Evolutionary conservation across 2,888 invertebrate species (phyloP).

Genomic region (Philopedon plagiatum): DNA sequence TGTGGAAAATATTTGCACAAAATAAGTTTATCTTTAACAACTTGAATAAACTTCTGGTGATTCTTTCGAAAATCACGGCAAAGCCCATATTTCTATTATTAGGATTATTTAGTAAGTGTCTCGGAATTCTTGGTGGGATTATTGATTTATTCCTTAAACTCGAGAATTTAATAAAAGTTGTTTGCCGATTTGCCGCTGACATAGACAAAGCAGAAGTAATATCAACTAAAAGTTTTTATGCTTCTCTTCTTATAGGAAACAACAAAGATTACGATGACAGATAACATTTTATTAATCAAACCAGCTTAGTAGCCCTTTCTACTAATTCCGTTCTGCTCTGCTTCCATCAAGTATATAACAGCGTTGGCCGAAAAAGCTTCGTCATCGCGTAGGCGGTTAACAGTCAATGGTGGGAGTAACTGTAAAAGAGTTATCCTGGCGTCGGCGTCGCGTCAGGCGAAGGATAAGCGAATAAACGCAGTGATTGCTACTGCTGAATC

Average conservation of each 20-base stretch:
- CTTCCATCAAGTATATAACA: neutral
- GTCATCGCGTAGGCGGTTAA: constrained; percentile 32
- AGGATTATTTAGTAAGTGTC: too few species aligned
- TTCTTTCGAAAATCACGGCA: too few species aligned
- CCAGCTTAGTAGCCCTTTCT: neutral
- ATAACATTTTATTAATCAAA: neutral
- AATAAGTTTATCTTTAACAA: too few species aligned
- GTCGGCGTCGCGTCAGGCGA: constrained; percentile 29
- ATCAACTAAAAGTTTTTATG: neutral
- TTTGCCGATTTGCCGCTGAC: too few species aligned
- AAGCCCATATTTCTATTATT: too few species aligned
- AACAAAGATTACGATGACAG: neutral
- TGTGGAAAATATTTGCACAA: too few species aligned
- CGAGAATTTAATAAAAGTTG: too few species aligned
- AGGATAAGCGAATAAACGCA: constrained; percentile 34
- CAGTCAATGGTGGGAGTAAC: constrained; percentile 30
- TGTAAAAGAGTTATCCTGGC: constrained; percentile 36
- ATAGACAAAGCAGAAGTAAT: too few species aligned
- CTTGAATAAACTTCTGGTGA: too few species aligned
- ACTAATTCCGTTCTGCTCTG: neutral
- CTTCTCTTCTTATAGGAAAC: neutral
- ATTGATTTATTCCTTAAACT: too few species aligned
- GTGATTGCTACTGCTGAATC: constrained; percentile 39
- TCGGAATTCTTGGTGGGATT: too few species aligned
- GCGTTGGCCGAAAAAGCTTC: constrained; percentile 1